Evolutionary conservation across 2,888 invertebrate species (phyloP).

Genomic region (Cylindroiulus punctatus): DNA sequence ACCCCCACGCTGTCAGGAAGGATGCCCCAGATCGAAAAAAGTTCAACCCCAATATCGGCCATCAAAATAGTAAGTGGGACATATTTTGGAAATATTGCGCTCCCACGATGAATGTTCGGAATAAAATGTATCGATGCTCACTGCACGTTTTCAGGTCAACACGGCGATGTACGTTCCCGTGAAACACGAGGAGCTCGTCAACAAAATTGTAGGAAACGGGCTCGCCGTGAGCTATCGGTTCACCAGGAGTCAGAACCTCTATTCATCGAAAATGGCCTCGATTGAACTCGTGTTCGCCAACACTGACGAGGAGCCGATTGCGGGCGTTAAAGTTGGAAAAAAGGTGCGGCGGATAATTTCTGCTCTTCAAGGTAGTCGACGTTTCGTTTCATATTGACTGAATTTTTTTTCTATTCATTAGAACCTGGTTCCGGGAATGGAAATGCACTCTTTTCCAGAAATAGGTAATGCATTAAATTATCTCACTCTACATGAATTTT

Average conservation of each 20-base stretch:
- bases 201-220: conserved; percentile 76
- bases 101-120: no score
- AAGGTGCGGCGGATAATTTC: conserved; percentile 71
- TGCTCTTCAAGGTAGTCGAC: not conserved
- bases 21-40: not conserved
- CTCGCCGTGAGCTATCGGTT: conserved; percentile 71
- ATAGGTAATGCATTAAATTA: conserved; percentile 68
- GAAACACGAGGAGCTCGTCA: conserved; percentile 74
- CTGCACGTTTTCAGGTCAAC: conserved; percentile 52
- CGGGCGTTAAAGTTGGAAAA: conserved; percentile 76
- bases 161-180: conserved; percentile 73
- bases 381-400: not conserved
- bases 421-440: conserved; percentile 77
- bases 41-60: not conserved
- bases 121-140: no score
- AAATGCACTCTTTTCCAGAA: conserved; percentile 78
- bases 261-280: conserved; percentile 82
- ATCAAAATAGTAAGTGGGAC: not conserved
- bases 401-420: conserved; percentile 62
- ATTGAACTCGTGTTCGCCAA: conserved; percentile 84
- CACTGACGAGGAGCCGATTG: conserved; percentile 73
- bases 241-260: conserved; percentile 82
- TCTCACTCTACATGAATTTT: no score
- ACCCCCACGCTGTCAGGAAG: not conserved
- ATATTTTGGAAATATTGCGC: not conserved